phyloP scores from a whole-genome alignment of 2,797 vertebrate species.

The Spondyliosoma cantharus region DNA sequence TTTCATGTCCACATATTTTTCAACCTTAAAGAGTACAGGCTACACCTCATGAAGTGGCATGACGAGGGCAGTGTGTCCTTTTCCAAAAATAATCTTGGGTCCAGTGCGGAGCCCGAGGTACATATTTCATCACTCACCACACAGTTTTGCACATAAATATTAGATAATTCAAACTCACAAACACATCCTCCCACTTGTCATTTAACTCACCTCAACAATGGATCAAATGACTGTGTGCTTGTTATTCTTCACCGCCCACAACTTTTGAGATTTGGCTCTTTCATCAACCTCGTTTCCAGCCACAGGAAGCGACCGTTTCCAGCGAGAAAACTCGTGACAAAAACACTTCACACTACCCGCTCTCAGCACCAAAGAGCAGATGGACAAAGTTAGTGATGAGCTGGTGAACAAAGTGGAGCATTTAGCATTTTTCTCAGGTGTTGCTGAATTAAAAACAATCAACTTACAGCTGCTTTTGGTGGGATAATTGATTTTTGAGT shows the following conservation, averaged over 20 bases:
- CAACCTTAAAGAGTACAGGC: conserved; percentile 19
- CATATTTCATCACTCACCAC: not conserved
- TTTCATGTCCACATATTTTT: not conserved
- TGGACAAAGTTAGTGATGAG: not conserved
- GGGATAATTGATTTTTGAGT: too few species aligned
- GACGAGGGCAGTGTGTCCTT: conserved; percentile 41
- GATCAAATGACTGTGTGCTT: not conserved
- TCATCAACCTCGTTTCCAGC: not conserved
- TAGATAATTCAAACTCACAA: conserved; percentile 6
- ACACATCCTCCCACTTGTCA: not conserved
- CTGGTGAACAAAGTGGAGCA: not conserved
- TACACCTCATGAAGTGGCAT: conserved; percentile 14
- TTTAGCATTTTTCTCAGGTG: not conserved
- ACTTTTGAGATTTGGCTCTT: not conserved
- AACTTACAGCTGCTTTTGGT: not conserved
- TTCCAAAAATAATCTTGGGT: conserved; percentile 36
- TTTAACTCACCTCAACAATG: not conserved
- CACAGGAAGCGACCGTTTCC: not conserved
- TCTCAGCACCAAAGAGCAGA: not conserved
- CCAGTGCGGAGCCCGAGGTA: conserved; percentile 34
- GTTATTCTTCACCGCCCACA: not conserved
- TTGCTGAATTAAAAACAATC: not conserved
- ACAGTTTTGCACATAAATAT: not conserved
- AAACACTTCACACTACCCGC: not conserved
- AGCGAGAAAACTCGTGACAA: not conserved